Evolutionary conservation across 2,888 invertebrate genomes (phyloP), one percentile per base, ranked within the genome.

Genomic region (Baccha elongata): DNA sequence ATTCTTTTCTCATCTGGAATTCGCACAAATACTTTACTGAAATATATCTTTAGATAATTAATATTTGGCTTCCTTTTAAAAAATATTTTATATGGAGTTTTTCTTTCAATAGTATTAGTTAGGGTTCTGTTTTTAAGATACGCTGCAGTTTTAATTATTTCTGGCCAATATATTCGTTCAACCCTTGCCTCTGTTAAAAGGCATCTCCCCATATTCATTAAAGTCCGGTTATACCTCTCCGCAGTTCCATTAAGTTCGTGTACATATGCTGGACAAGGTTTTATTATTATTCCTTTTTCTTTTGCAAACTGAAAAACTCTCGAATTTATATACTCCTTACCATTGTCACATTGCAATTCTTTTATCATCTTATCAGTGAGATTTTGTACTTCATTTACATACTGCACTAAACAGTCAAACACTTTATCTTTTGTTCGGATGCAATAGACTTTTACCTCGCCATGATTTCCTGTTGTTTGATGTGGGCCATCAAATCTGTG

Each of bases 231-330:
- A 52, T 60, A 85, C 26, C 84, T 81, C 50, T 85, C 83, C 15
- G 79, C 86, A 19, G 74, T 76, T 55, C 86, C 85, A 69, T 86
- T 87, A 10, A 85, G 53, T 62, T 86, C 84, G 69, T 85, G 85
- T 10, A 19, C 44, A 44, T 44, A 44, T 44, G 44, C 19, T 10
- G 44, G 44, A 10, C 44, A 44, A 44, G 44, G 21, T 19, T 21
- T 10, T 19, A 44, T 44, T 44, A 19, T 19, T 19, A 44, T 44
- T 19, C 44, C 44, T 2, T 44, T 44, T 44, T 44, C 44, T 44
- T 21, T 44, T 10, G 44, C 44, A 44, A 44, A 44, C 8, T 10
- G 19, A 21, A 21, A 11, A 19, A 44, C 44, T 8, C 19, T 44
- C 19, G 0, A 0, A 44, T 2, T 10, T 5, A 44, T 44, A 8